Conservation (phyloP, 2,113 vertebrate genomes). For the Halcyon malimbica region DNA sequence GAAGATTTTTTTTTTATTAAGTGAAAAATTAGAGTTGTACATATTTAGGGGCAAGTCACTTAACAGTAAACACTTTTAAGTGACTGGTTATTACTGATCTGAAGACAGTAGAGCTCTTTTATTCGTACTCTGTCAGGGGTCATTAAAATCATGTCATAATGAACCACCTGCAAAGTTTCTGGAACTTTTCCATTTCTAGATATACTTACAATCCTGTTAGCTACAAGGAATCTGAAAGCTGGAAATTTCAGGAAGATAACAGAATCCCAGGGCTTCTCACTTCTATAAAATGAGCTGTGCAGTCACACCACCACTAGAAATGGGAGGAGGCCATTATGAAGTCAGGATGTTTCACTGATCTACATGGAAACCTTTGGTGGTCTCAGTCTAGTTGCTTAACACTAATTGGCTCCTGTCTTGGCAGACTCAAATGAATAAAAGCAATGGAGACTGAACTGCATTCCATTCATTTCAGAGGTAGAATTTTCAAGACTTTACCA, state of each 20-base stretch:
- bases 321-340: background rate
- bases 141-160: background rate
- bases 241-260: background rate
- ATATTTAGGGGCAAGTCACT: background rate
- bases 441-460: background rate
- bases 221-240: background rate
- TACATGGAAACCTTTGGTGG: background rate
- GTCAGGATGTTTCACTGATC: background rate
- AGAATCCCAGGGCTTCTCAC: background rate
- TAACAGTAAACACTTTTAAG: background rate
- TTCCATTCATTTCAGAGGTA: background rate
- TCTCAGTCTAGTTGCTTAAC: background rate
- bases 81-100: background rate
- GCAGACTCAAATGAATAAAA: background rate
- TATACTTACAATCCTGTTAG: background rate
- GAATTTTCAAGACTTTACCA: background rate
- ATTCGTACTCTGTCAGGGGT: background rate
- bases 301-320: background rate
- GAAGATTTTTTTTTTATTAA: background rate
- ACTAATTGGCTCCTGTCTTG: constrained; percentile 16
- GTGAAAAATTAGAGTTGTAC: background rate
- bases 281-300: background rate
- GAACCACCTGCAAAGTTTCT: background rate
- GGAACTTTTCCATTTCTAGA: background rate
- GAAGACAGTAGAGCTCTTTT: background rate